A percentile compares a stretch with the other conserved stretches of the same genome.
Evolutionary conservation across 2,113 vertebrate genomes (phyloP).

Genomic region (Hucho hucho): DNA sequence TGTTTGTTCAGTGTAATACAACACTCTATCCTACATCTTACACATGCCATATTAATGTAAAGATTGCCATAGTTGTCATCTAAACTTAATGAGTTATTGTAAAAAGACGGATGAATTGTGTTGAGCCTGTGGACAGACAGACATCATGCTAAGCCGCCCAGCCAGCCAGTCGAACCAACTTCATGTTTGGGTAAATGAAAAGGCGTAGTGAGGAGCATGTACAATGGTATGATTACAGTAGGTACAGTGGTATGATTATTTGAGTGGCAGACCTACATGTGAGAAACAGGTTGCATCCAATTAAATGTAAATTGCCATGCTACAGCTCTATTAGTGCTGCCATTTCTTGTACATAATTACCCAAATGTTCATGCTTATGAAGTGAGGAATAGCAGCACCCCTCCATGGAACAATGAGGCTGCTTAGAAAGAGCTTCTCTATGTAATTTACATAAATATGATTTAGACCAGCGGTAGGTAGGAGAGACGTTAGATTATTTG

Average conservation of each 20-base stretch:
- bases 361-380: constrained; percentile 28
- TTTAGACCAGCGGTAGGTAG: constrained; percentile 10
- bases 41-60: too few species aligned
- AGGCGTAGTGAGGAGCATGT: not conserved
- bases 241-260: constrained; percentile 37
- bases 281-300: constrained; percentile 28
- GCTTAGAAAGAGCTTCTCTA: constrained; percentile 13
- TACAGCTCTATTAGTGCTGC: constrained; percentile 26
- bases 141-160: too few species aligned
- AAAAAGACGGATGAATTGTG: too few species aligned
- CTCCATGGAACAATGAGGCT: constrained; percentile 38
- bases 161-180: not conserved
- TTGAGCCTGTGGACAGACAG: not conserved
- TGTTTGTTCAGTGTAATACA: too few species aligned
- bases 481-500: not conserved
- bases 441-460: constrained; percentile 44
- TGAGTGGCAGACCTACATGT: constrained; percentile 30
- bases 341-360: constrained; percentile 39
- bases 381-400: constrained; percentile 29
- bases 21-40: too few species aligned
- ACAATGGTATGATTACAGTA: constrained; percentile 1
- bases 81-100: too few species aligned
- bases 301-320: constrained; percentile 38
- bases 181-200: not conserved
- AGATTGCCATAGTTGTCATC: too few species aligned